Conservation (phyloP, 2,888 invertebrate genomes). For the Ommatoiulus sabulosus region DNA sequence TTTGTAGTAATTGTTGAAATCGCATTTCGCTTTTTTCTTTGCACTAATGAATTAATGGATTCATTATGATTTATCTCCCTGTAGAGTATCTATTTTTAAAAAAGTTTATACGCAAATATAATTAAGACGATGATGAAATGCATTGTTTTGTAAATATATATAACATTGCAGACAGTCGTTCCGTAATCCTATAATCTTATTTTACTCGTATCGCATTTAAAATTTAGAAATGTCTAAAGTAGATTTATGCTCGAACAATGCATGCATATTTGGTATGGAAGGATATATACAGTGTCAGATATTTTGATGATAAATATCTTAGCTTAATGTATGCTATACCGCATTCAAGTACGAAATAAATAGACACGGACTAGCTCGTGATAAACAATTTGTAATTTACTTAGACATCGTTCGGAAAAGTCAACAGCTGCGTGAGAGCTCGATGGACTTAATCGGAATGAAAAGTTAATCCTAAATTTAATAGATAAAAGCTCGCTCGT, state of each 20-base stretch:
- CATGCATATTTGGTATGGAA: not conserved
- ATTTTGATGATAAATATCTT: not conserved
- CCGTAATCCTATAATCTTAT: not conserved
- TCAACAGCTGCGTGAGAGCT: not conserved
- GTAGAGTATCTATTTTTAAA: not conserved
- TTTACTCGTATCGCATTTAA: not conserved
- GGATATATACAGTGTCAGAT: not conserved
- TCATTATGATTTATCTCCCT: not conserved
- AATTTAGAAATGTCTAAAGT: no score
- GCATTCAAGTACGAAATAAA: not conserved
- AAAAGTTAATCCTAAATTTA: not conserved
- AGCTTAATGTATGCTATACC: not conserved
- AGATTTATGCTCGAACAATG: no score
- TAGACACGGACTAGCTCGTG: not conserved
- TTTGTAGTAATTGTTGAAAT: not conserved
- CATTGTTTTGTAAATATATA: not conserved
- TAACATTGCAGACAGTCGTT: not conserved
- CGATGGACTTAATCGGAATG: not conserved
- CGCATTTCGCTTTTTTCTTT: not conserved
- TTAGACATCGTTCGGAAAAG: not conserved
- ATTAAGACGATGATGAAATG: not conserved
- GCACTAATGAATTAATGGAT: not conserved
- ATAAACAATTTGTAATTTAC: not conserved
- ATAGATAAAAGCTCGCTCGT: not conserved
- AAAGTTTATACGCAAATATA: not conserved